Evolutionary conservation across 2,797 vertebrate species (phyloP), one percentile per base, ranked within the genome.

Genomic region (Xiphorhynchus erythropygius): DNA sequence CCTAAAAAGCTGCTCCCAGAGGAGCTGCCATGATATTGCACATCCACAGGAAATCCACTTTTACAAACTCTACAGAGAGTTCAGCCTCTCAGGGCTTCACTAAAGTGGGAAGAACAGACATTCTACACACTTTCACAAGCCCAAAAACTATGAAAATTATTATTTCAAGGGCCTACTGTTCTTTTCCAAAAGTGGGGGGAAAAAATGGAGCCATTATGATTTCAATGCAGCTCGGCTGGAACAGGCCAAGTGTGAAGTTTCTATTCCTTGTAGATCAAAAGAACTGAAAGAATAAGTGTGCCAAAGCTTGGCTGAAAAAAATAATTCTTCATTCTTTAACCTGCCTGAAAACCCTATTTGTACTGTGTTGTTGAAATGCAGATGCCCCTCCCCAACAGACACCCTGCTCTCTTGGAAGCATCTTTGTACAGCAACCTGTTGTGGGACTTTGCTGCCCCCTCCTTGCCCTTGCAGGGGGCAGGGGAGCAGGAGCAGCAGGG

Each of bases 191-290:
- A 47, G 37, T 13, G 9, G 13, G 25, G 25, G 21, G 9, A 57
- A 57, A 41, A 57, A 52, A 18, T 0, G 3, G 6, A 82, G 33
- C 28, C 17, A 33, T 82, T 32, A 23, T 0, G 12, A 56, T 37
- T n/a, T 67, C 67, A 60, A 47, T 33, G 64, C 7, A 76, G 22
- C 17, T 30, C 30, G 32, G 49, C 12, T 74, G 37, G 4, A 75
- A 47, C 33, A 53, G 35, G 46, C 46, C 2, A 2, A 41, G 7
- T 4, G 15, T 0, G 15, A 59, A 0, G 0, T 3, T 73, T 84
- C 28, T 50, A 9, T 46, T 41, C 21, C 16, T 9, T 59, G 24
- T 30, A 85, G 64, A 60, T 23, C 21, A 55, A 37, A 63, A 83
- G 11, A 84, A 32, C n/a, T 12, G 33, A 42, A 21, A 76, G 15